phyloP scores from a whole-genome alignment of 2,113 vertebrate genomes.

The Protobothrops mucrosquamatus region DNA sequence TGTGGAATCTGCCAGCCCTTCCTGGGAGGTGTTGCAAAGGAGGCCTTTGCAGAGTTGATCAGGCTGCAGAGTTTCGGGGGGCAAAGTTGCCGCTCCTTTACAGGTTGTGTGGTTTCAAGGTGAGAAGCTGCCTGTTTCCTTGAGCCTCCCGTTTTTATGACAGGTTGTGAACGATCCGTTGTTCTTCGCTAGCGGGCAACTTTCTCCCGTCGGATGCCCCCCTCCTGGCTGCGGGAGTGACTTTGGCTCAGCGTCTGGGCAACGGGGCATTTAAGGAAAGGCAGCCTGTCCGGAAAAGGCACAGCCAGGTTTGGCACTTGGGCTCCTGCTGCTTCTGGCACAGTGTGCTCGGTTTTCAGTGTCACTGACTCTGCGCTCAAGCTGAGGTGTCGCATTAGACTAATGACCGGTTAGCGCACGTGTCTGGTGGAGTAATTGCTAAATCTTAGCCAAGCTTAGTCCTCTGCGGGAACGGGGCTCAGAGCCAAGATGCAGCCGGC shows the following conservation, averaged over 20 bases:
- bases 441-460: background rate
- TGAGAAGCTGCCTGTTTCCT: conserved; percentile 36
- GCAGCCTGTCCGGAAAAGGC: conserved; percentile 21
- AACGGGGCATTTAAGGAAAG: conserved; percentile 7
- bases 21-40: background rate
- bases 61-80: conserved; percentile 10
- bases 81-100: conserved; percentile 17
- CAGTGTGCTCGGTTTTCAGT: background rate
- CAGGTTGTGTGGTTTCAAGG: conserved; percentile 12
- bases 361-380: conserved; percentile 31
- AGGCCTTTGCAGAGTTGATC: background rate
- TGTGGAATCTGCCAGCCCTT: background rate
- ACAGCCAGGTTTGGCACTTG: conserved; percentile 45
- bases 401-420: conserved; percentile 26
- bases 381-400: conserved; percentile 24
- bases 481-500: background rate
- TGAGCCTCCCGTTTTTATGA: background rate
- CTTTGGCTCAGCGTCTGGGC: conserved; percentile 45
- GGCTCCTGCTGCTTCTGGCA: conserved; percentile 13
- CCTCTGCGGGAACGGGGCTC: background rate
- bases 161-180: background rate
- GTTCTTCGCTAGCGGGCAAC: background rate
- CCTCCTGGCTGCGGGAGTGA: background rate
- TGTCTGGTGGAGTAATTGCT: background rate
- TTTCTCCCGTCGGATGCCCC: background rate